These are phyloP conservation scores for Masnerella sp. DNA, from an alignment of 2,888 invertebrate genomes.

Conservation along the genomic window DNA sequence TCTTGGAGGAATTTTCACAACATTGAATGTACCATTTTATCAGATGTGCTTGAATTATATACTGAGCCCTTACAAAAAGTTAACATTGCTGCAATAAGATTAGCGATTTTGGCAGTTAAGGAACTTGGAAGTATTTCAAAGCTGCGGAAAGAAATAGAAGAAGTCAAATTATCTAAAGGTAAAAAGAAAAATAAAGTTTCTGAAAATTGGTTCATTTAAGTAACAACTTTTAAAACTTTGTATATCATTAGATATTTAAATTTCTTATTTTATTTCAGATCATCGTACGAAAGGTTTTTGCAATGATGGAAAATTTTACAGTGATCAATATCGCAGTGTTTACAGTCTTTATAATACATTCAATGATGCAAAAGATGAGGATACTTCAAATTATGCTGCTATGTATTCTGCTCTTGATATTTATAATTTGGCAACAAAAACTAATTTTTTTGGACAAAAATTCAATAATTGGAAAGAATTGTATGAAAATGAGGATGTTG, in stretches of 20 bases:
- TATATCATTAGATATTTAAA: neutral
- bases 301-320: conserved; percentile 65
- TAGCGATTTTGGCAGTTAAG: neutral
- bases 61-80: neutral
- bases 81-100: neutral
- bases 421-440: conserved; percentile 80
- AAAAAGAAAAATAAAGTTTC: conserved; percentile 64
- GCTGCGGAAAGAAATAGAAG: conserved; percentile 74
- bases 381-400: too few relatives aligned
- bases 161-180: conserved; percentile 77
- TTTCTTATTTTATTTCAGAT: conserved; percentile 6
- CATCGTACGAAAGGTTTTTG: conserved; percentile 27
- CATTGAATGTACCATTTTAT: conserved; percentile 82
- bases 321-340: conserved; percentile 74
- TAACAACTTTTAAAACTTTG: too few relatives aligned
- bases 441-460: conserved; percentile 79
- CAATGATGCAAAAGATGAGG: too few relatives aligned
- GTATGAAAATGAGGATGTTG: conserved; percentile 70
- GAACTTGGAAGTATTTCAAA: neutral
- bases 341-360: conserved; percentile 83
- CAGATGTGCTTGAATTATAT: neutral
- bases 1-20: conserved; percentile 86
- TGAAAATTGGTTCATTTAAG: neutral
- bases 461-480: conserved; percentile 72
- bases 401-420: too few relatives aligned